These are phyloP conservation scores for Cantharis lateralis DNA, from an alignment of 2,888 invertebrate species.

Conservation along the genomic window DNA sequence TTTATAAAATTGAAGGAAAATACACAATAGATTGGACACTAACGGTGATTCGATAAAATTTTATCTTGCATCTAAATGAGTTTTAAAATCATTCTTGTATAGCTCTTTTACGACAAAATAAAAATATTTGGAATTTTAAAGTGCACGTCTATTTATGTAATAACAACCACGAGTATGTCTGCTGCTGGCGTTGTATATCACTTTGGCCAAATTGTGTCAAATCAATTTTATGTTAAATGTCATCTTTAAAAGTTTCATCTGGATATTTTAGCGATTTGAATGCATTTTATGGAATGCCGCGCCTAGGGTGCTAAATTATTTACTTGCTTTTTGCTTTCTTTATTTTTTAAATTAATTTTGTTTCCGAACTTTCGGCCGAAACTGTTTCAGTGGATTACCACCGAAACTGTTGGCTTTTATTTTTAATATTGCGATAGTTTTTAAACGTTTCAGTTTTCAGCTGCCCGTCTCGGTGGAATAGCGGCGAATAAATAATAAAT, in stretches of 20 bases:
- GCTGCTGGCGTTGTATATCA: neutral
- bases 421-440: neutral
- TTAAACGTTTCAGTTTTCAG: neutral
- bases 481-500: neutral
- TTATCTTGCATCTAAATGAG: neutral
- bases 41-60: neutral
- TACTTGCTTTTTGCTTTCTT: neutral
- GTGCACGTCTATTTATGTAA: neutral
- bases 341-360: neutral
- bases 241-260: neutral
- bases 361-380: neutral
- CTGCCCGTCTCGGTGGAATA: neutral
- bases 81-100: neutral
- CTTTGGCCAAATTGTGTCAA: neutral
- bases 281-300: neutral
- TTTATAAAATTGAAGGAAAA: neutral
- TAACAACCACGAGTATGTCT: neutral
- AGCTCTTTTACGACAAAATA: neutral
- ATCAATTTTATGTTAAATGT: neutral
- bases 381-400: too few species aligned
- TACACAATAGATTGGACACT: neutral
- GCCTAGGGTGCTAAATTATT: neutral
- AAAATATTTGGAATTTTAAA: neutral
- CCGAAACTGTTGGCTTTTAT: neutral
- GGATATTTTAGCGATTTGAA: neutral